phyloP scores from a whole-genome alignment of 2,797 vertebrate species.

The Bovichtus diacanthus region DNA sequence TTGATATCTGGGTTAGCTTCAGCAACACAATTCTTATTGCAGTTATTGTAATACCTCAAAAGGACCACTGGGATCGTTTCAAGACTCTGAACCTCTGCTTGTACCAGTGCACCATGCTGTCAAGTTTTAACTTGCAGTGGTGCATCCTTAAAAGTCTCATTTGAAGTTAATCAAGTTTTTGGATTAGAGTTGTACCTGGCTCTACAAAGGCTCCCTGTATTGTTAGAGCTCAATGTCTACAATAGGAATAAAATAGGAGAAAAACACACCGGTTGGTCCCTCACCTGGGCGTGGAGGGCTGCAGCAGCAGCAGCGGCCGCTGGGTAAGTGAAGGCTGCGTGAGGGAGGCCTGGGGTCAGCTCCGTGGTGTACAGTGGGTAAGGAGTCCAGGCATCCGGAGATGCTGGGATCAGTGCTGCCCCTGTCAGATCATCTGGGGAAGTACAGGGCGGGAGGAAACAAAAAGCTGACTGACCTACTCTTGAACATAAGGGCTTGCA shows the following conservation, averaged over 20 bases:
- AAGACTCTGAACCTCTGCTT: neutral
- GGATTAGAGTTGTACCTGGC: neutral
- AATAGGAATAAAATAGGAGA: conserved; percentile 18
- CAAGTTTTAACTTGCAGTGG: neutral
- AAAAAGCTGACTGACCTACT: conserved; percentile 48
- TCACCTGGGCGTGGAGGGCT: conserved; percentile 97
- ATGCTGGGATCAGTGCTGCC: conserved; percentile 95
- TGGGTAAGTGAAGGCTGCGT: conserved; percentile 95
- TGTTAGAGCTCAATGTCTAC: neutral
- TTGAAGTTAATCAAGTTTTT: neutral
- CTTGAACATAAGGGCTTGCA: neutral
- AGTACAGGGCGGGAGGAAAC: conserved; percentile 50
- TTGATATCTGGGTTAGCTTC: neutral
- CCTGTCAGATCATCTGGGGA: conserved; percentile 95
- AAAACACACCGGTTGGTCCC: conserved; percentile 82
- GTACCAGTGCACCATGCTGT: neutral
- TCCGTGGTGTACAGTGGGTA: conserved; percentile 98
- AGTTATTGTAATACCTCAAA: conserved; percentile 17
- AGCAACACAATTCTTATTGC: neutral
- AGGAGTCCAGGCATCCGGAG: conserved; percentile 97
- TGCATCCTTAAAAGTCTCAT: neutral
- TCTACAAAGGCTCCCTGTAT: neutral
- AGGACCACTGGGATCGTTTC: neutral
- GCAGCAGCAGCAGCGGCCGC: conserved; percentile 93
- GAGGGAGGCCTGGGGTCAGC: conserved; percentile 95